A percentile compares a stretch with the other conserved stretches of the same genome.
These are phyloP conservation scores for Nestor notabilis DNA, from an alignment of 2,113 vertebrate species.

Conservation along the genomic window DNA sequence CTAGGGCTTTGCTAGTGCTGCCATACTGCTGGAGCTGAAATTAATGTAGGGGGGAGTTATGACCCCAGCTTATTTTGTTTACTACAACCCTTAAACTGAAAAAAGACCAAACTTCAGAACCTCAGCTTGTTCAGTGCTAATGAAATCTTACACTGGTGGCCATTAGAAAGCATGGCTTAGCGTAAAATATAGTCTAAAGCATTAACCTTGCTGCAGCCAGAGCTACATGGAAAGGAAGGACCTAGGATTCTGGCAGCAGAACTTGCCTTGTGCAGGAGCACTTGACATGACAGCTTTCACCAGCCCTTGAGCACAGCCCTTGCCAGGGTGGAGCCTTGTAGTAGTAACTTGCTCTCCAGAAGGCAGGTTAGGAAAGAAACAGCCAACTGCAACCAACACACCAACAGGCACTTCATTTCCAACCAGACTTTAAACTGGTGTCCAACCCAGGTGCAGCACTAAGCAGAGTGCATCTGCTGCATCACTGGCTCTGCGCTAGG, in stretches of 20 bases:
- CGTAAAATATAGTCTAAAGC: background rate
- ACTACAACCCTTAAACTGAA: background rate
- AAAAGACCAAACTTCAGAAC: background rate
- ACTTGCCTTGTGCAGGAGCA: background rate
- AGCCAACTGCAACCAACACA: background rate
- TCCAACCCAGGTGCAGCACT: background rate
- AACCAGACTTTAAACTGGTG: no score
- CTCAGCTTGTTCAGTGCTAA: background rate
- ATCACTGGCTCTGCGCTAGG: fast-evolving
- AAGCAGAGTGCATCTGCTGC: background rate
- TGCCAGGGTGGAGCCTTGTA: background rate
- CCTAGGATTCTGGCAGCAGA: background rate
- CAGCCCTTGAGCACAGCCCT: background rate
- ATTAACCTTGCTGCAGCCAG: background rate
- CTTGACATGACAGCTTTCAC: background rate
- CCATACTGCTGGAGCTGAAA: background rate
- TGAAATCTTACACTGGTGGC: background rate
- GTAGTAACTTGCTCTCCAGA: background rate
- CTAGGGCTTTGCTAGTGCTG: background rate
- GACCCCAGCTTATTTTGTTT: background rate
- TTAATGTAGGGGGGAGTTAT: background rate
- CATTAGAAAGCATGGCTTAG: background rate
- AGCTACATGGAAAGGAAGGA: background rate
- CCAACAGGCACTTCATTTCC: background rate
- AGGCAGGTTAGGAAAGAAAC: background rate